A percentile compares a stretch with the other conserved stretches of the same genome.
These are phyloP conservation scores for Neotoma lepida DNA, from an alignment of 2,113 vertebrate species.

Conservation along the genomic window DNA sequence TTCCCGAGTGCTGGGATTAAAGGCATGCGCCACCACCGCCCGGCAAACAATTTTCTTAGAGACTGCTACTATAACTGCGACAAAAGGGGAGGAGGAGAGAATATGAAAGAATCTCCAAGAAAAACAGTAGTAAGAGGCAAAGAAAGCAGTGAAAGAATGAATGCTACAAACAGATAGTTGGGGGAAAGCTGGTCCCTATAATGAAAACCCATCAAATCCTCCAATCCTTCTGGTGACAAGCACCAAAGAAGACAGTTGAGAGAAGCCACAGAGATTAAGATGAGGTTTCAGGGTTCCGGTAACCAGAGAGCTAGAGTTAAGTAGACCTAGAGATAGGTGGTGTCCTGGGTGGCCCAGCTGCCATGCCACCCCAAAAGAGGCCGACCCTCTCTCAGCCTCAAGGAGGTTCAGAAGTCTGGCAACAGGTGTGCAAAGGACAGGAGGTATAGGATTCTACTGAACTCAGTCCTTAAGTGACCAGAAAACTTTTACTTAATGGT, in stretches of 20 bases:
- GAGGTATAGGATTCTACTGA: not conserved
- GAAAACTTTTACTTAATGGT: constrained; percentile 18
- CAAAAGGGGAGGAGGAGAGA: not conserved
- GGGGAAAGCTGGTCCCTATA: not conserved
- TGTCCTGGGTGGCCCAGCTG: not conserved
- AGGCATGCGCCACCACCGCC: too few species aligned
- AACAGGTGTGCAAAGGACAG: not conserved
- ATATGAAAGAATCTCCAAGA: not conserved
- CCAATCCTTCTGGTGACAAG: not conserved
- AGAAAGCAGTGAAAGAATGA: not conserved
- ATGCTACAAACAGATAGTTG: not conserved
- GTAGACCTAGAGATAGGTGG: not conserved
- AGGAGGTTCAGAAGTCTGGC: not conserved
- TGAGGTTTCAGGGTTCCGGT: not conserved
- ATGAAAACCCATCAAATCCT: not conserved
- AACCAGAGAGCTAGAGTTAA: not conserved
- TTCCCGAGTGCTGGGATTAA: too few species aligned
- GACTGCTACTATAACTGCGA: not conserved
- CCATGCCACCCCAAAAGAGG: not conserved
- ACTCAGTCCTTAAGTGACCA: not conserved
- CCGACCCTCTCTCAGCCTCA: not conserved
- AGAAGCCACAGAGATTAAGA: not conserved
- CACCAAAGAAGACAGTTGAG: not conserved
- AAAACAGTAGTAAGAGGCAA: not conserved
- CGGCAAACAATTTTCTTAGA: not conserved